phyloP scores from a whole-genome alignment of 2,888 invertebrate species.

The Blomia tropicalis region DNA sequence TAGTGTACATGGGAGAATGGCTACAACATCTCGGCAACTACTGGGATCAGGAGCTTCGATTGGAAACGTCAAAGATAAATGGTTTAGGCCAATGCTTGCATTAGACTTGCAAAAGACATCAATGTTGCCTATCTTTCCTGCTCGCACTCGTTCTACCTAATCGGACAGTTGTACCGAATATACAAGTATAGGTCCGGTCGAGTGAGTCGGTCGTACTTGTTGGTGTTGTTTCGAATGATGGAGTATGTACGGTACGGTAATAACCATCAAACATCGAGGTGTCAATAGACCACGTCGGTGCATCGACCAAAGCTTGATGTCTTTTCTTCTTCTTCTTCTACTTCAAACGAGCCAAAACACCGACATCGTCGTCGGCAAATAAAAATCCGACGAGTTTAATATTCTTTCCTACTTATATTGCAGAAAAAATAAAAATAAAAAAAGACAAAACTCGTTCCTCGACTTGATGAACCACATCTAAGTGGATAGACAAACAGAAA shows the following conservation, averaged over 20 bases:
- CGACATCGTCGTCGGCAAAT: background rate
- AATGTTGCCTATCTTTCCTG: no score
- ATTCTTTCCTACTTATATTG: background rate
- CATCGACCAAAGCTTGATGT: background rate
- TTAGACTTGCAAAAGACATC: conserved; percentile 1
- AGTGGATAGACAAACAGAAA: background rate
- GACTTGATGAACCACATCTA: background rate
- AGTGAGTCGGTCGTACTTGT: no score
- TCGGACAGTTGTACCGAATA: no score
- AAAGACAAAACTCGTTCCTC: background rate
- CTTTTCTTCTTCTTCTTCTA: no score
- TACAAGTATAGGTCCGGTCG: no score
- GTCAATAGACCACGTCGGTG: background rate
- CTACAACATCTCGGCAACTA: background rate
- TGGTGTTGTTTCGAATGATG: no score
- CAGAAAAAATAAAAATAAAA: no score
- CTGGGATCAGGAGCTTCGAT: background rate
- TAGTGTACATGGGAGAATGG: background rate
- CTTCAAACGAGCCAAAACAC: background rate
- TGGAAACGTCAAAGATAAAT: background rate
- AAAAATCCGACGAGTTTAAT: background rate
- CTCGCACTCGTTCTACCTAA: background rate
- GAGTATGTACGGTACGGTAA: no score
- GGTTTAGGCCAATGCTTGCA: background rate
- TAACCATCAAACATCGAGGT: background rate